Percentiles rank a stretch among this genome's conserved stretches.
These are phyloP conservation scores for Acanthurus leucopareius DNA, from an alignment of 2,797 vertebrate species.

Conservation along the genomic window DNA sequence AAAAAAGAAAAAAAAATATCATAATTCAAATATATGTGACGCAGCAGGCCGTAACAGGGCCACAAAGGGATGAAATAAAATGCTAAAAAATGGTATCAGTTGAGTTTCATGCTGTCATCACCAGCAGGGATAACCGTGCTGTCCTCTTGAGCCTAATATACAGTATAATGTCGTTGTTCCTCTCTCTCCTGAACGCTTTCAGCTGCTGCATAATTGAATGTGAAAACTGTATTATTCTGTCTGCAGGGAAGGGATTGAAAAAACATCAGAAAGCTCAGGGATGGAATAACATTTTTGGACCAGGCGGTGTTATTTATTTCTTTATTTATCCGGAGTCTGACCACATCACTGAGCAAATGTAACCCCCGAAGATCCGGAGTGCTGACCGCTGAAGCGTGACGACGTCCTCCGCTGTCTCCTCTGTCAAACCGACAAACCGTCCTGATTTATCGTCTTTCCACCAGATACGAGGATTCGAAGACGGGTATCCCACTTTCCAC, in stretches of 20 bases:
- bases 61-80: constrained; percentile 39
- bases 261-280: constrained; percentile 54
- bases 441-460: constrained; percentile 48
- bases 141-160: constrained; percentile 40
- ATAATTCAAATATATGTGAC: constrained; percentile 39
- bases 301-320: constrained; percentile 12
- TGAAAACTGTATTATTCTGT: constrained; percentile 65
- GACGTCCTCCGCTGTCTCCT: constrained; percentile 36
- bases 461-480: constrained; percentile 24
- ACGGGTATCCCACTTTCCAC: background rate
- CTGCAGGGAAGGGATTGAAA: constrained; percentile 41
- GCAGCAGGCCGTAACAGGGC: constrained; percentile 24
- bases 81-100: constrained; percentile 20
- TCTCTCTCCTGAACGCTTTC: constrained; percentile 45
- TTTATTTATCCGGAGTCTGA: constrained; percentile 2
- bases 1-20: constrained; percentile 14
- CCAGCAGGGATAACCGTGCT: constrained; percentile 40
- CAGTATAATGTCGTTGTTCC: constrained; percentile 23
- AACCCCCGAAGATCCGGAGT: constrained; percentile 55
- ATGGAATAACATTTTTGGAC: constrained; percentile 49
- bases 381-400: constrained; percentile 43
- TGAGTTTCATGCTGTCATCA: constrained; percentile 49
- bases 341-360: constrained; percentile 63
- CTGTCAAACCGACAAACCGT: constrained; percentile 16
- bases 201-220: constrained; percentile 67